phyloP scores from a whole-genome alignment of 1,140 invertebrate species.

The Eufriesea mexicana region DNA sequence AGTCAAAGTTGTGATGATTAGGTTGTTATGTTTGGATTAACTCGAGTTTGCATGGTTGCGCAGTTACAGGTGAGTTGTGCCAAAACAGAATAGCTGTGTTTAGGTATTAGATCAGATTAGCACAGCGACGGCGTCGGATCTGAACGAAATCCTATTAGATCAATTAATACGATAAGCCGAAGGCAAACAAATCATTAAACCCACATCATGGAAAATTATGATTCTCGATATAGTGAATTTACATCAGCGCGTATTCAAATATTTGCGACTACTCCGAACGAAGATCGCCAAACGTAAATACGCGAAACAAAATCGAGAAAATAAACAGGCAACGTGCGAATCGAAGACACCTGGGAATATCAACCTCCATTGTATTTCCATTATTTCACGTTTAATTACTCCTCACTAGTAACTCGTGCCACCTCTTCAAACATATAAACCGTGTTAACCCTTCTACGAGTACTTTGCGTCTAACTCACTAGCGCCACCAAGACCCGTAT shows the following conservation, averaged over 20 bases:
- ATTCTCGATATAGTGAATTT: neutral
- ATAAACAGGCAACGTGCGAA: too few species aligned
- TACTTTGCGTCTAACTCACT: too few species aligned
- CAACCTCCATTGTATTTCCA: too few species aligned
- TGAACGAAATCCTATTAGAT: neutral
- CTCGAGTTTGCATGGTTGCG: neutral
- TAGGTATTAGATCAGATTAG: neutral
- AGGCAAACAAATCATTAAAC: neutral
- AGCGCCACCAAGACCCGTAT: too few species aligned
- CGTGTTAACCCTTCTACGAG: too few species aligned
- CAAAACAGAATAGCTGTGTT: neutral
- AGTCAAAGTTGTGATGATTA: neutral
- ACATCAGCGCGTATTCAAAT: neutral
- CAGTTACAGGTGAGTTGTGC: neutral
- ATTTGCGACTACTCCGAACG: neutral
- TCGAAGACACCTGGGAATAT: too few species aligned
- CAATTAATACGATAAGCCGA: neutral
- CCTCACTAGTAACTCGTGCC: too few species aligned
- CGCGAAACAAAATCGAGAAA: too few species aligned
- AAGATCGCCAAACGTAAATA: neutral
- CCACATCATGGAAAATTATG: neutral
- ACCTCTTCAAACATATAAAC: too few species aligned
- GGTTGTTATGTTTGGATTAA: neutral
- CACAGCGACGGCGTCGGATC: too few species aligned
- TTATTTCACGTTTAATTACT: too few species aligned